Base-by-base conservation (phyloP, 2,113 vertebrate genomes). In the Siniperca knerii region DNA sequence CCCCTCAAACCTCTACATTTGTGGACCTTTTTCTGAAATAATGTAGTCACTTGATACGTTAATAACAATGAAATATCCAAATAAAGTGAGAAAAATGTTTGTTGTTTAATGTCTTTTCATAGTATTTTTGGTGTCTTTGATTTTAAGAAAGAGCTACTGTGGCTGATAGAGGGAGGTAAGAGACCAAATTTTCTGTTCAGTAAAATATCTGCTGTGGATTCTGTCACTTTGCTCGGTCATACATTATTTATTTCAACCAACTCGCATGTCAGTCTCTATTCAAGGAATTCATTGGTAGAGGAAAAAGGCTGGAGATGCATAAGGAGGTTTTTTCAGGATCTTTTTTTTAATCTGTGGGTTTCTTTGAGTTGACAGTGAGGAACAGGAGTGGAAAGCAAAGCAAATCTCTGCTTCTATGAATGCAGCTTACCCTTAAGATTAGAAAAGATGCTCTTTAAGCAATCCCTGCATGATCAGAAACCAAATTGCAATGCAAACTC, bases 231-330 rank as follows among this genome's bases (percentile, higher is more conserved):
- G 18, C 80, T 75, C 6, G 0, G 3, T 50, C 61, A 88, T 80
- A 76, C 64, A 86, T 87, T 79, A 89, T 89, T 91, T 85, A 91
- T 86, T 70, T 72, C 25, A 72, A 21, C 75, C 76, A 68, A 64
- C 42, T 64, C 33, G 35, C 50, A 9, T 77, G 64, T 83, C 79
- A 78, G 33, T 84, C 8, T 68, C 44, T 58, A 73, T 82, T 81
- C 48, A 65, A 48, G 40, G 55, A 65, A 73, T 69, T 82, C 71
- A 82, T 3, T 70, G 55, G 25, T 21, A 57, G 50, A 18, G 18
- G n/a, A 62, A 42, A 76, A 72, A 61, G 29, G 35, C 35, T 55
- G 8, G n/a, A 55, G 57, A 80, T 50, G 61, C 23, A 68, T 65
- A 70, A 29, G 44, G 65, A 76, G 40, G 54, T 8, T 46, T 79